Evolutionary conservation across 1,140 invertebrate species (phyloP), one percentile per base, ranked within the genome.

Genomic region (Micrasema minimum): DNA sequence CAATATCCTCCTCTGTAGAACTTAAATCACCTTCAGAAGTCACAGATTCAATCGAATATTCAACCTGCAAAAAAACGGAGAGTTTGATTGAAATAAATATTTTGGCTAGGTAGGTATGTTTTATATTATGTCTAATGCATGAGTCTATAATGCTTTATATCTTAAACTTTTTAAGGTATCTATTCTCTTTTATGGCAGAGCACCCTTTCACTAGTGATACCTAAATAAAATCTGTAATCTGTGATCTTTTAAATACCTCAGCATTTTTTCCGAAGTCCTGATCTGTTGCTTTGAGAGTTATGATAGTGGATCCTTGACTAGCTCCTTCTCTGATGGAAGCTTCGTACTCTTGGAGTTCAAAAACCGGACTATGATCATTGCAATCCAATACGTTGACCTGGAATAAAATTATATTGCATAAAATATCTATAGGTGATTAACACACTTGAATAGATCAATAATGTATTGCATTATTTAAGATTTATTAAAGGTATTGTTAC

Each of bases 331-430:
- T 84, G 0, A 97, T 88, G 0, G 90, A 89, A 0, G 94, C 90
- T 76, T 96, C 93, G 79, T 97, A 97, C 72, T 94, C 91, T 43
- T 90, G 88, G 80, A 91, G 90, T 78, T 96, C 94, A 82, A 99
- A 99, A 0, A 88, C 88, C 0, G 97, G 97, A 7, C 91, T 87
- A 78, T 98, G 96, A 82, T 99, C 96, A 79, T 99, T 99, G 66
- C 91, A 92, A 79, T 99, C 96, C 14, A 93, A 79, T 0, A 99
- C 95, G 79, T 96, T 95, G 22, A 98, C 92, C 81, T 93, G 87
- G 0, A 75, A 64, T 72, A 46, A n/a, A n/a, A 23, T 51, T 6
- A 61, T 41, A 26, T 1, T 61, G 2, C 22, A 14, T 10, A 38
- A 35, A 61, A 46, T 10, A n/a, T n/a, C n/a, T n/a, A n/a, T n/a